These are phyloP conservation scores for Cerceris ruficornis DNA, from an alignment of 2,888 invertebrate genomes.

Conservation along the genomic window DNA sequence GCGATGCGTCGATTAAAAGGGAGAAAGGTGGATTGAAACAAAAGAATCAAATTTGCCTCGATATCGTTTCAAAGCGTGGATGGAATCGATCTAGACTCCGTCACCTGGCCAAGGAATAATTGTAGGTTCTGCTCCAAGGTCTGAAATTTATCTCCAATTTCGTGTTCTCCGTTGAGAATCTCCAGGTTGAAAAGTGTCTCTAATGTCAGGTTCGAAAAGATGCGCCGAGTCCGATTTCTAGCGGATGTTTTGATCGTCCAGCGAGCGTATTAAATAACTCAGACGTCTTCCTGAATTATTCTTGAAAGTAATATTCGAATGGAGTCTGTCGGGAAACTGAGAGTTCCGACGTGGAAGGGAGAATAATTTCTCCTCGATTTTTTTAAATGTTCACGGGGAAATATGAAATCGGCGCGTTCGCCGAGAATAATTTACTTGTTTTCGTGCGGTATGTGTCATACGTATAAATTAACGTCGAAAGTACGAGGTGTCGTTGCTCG, in stretches of 20 bases:
- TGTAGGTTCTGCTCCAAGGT: conserved; percentile 36
- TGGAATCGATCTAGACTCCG: conserved; percentile 2
- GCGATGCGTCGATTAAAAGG: background rate
- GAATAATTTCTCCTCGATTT: no score
- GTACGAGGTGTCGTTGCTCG: background rate
- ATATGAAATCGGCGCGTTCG: background rate
- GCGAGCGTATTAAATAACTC: conserved; percentile 19
- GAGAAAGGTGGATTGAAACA: background rate
- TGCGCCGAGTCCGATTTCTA: conserved; percentile 11
- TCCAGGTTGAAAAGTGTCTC: conserved; percentile 4
- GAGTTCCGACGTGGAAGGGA: no score
- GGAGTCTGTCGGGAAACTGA: no score
- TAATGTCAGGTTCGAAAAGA: conserved; percentile 22
- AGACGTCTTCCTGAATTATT: background rate
- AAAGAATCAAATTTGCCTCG: background rate
- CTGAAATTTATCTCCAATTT: conserved; percentile 37
- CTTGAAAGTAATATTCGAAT: no score
- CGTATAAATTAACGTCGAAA: conserved; percentile 40
- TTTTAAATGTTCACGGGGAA: background rate
- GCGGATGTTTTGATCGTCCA: conserved; percentile 8
- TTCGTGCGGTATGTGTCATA: background rate
- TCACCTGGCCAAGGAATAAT: conserved; percentile 50
- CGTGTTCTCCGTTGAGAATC: conserved; percentile 9
- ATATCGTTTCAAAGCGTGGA: background rate
- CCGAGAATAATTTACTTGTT: conserved; percentile 31